phyloP scores from a whole-genome alignment of 1,140 invertebrate species.

The Neotoxoptera formosana region DNA sequence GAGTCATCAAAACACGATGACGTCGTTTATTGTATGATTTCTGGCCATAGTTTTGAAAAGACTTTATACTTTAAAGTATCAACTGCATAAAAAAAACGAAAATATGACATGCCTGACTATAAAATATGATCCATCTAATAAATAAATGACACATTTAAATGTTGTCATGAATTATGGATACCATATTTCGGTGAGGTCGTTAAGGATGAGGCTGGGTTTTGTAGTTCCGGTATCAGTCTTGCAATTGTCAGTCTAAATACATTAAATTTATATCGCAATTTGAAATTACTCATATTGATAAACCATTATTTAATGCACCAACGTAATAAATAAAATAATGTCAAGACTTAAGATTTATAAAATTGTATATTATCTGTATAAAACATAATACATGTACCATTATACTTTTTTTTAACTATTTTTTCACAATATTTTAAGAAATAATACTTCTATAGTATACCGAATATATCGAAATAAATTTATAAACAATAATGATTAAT shows the following conservation, averaged over 20 bases:
- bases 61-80: background rate
- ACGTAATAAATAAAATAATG: background rate
- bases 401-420: background rate
- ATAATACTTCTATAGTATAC: background rate
- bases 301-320: background rate
- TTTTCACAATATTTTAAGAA: background rate
- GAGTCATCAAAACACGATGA: background rate
- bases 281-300: background rate
- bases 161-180: background rate
- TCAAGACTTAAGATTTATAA: background rate
- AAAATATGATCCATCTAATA: conserved; percentile 9
- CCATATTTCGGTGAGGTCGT: background rate
- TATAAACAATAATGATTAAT: background rate
- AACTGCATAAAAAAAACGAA: background rate
- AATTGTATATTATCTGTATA: background rate
- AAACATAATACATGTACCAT: background rate
- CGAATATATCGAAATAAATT: background rate
- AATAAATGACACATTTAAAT: background rate
- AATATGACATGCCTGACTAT: background rate
- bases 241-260: background rate
- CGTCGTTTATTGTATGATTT: background rate
- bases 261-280: background rate
- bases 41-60: background rate
- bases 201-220: background rate
- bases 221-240: background rate